Base-by-base conservation (phyloP, 2,113 vertebrate genomes). In the Scophthalmus maximus region DNA sequence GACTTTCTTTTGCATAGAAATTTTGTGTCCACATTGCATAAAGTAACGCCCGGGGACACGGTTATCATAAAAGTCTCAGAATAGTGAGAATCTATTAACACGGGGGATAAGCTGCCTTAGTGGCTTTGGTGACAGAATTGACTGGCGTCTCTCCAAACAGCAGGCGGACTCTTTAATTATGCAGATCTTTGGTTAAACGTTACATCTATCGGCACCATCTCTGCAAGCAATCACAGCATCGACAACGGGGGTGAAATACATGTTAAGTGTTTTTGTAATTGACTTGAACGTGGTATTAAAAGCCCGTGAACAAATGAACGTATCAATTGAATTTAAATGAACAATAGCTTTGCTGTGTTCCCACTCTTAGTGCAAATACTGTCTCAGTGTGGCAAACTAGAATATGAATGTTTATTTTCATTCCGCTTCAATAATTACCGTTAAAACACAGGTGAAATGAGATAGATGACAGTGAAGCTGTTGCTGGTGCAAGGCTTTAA, bases 141-240 rank as follows among this genome's bases (percentile, higher is more conserved):
- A 79, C 23, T 53, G 68, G 61, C 72, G 27, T 69, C 50, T 81
- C 56, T 81, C 63, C 73, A 72, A 79, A 73, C 51, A 68, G 58
- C 44, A 76, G 76, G 52, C 25, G 0, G 8, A 69, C 34, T 69
- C 32, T 56, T n/a, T 60, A 61, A 71, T 27, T 20, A 66, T 61
- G 71, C 73, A 82, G 51, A 67, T 84, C 87, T 89, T 88, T 85
- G 81, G 83, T 86, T 73, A 84, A 67, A 75, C 59, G 38, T 56
- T 56, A 25, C n/a, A 58, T 58, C 52, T 59, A 68, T 69, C 47
- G n/a, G 30, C 75, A 87, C 84, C 87, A 79, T 88, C 79, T 68
- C 78, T 87, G 87, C 87, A 87, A 84, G 87, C 78, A 88, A 84
- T 51, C 71, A 34, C 66, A 68, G 68, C 53, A 56, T 66, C 78